Evolutionary conservation across 2,797 vertebrate genomes (phyloP), one percentile per base, ranked within the genome.

Genomic region (Rhabdomys pumilio): DNA sequence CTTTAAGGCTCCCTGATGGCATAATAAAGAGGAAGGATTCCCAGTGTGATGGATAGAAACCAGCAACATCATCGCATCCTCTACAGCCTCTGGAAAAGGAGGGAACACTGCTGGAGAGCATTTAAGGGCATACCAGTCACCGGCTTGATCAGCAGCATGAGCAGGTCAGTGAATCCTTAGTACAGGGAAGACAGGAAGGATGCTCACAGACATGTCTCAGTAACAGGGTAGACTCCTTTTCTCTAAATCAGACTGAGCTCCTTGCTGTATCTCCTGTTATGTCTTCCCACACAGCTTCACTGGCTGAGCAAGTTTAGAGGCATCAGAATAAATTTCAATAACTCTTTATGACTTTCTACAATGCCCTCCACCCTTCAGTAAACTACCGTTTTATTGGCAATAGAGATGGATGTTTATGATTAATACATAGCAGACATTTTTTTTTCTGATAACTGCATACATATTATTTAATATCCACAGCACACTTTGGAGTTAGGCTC

Each of bases 361-460:
- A 61, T 31, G 53, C 41, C 31, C n/a, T 75, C 24, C 8, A 53
- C 26, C 31, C 65, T 82, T 19, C 61, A 93, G 73, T 38, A 81
- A 93, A 89, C 55, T 55, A 22, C 2, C 17, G 59, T 72, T 94
- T 85, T 57, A 69, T n/a, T 90, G 85, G 57, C 59, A 77, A 73
- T 29, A 65, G 47, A 50, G 81, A 75, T 79, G 44, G 41, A 29
- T 77, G 38, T 50, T 86, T 90, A 31, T 72, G 22, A 19, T 86
- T 91, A 81, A 75, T 76, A 55, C 6, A 63, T 7, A 9, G n/a
- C 50, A 87, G 81, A 50, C 38, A 50, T 63, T 81, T 11, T 47
- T 50, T 47, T 50, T 75, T 79, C 83, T 92, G 84, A 90, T 50
- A 88, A 72, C 31, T 73, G 81, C 55, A 59, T 24, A 63, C 3